phyloP scores from a whole-genome alignment of 2,888 invertebrate species.

The Agonum fuliginosum region DNA sequence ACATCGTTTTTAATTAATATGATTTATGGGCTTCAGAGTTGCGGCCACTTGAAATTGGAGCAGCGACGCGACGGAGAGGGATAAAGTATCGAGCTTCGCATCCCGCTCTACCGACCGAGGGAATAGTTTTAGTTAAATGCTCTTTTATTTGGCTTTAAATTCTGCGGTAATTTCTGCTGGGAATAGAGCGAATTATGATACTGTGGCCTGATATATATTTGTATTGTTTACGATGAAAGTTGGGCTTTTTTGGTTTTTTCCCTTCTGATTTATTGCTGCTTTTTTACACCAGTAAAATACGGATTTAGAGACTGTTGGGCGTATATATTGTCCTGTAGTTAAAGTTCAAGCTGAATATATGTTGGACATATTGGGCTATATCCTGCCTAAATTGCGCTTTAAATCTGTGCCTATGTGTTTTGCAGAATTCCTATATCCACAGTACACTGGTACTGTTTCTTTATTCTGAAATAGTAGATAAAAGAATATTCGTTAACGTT shows the following conservation, averaged over 20 bases:
- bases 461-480: no score
- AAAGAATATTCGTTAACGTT: no score
- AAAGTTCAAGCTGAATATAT: background rate
- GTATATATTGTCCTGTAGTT: constrained; percentile 11
- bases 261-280: background rate
- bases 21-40: constrained; percentile 61
- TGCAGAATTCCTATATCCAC: no score
- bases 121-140: constrained; percentile 35
- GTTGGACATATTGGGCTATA: background rate
- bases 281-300: constrained; percentile 28
- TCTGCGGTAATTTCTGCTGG: constrained; percentile 32
- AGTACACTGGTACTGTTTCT: no score
- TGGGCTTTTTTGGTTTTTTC: constrained; percentile 14
- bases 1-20: constrained; percentile 64
- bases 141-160: constrained; percentile 38
- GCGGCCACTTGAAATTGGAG: constrained; percentile 44
- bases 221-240: constrained; percentile 40
- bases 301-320: constrained; percentile 10
- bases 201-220: constrained; percentile 28
- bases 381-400: background rate
- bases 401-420: background rate
- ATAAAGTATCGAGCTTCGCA: constrained; percentile 39
- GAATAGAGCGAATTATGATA: constrained; percentile 43
- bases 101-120: background rate
- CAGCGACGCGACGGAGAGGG: constrained; percentile 13